Evolutionary conservation across 2,113 vertebrate species (phyloP), one percentile per base, ranked within the genome.

Genomic region (Alouatta palliata): DNA sequence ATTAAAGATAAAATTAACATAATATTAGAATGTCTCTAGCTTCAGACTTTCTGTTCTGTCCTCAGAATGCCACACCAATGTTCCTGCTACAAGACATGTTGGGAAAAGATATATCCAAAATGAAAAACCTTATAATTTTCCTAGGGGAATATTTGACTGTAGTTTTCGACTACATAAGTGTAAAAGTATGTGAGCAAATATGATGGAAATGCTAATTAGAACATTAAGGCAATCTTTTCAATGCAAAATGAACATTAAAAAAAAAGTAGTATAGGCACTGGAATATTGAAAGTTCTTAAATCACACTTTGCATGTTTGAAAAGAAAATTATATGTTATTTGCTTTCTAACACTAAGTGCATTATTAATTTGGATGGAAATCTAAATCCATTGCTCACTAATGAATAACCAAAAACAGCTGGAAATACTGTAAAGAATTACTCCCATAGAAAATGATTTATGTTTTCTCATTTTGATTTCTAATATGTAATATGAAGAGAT

Each of bases 1-100:
- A 95, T 90, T 90, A 86, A 96, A 96, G 81, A 90, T 73, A 40
- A 92, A 92, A 95, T 92, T 92, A 79, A 30, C 94, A 97, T 92
- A 90, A 76, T 64, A 82, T 56, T 79, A 86, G 54, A 71, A 35
- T 58, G 37, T 85, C 76, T 92, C n/a, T 88, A 30, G 27, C 81
- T 90, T 93, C 71, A 76, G 47, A 84, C 54, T 95, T 95, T 75
- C 80, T 90, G 16, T 68, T 75, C 81, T 85, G 56, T 80, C 58
- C 54, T 96, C 32, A n/a, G 52, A 94, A 90, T 87, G 61, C 12
- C 52, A 68, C 58, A 64, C 91, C 32, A 56, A 54, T 47, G 71
- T 40, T 43, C 30, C 20, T 71, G 21, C 27, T 80, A 27, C 7
- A 95, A 79, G 12, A 68, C 43, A 95, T 71, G 94, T 73, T 64